Percentiles rank a stretch among this genome's conserved stretches.
phyloP scores from a whole-genome alignment of 2,888 invertebrate species.

The Celastrina argiolus region DNA sequence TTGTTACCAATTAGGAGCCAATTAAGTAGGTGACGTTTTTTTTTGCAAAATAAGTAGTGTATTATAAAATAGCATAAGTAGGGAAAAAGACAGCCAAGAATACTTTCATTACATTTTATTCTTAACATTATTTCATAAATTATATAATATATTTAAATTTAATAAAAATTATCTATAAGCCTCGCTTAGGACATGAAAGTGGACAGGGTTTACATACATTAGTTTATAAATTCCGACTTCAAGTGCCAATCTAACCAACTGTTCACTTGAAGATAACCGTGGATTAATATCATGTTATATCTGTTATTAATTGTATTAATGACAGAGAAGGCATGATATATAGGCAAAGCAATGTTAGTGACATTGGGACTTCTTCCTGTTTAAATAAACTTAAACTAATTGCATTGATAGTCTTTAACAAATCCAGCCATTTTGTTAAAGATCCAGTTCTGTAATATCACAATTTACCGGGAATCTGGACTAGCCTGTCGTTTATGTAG shows the following conservation, averaged over 20 bases:
- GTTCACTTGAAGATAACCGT: too few species aligned
- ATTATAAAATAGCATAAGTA: neutral
- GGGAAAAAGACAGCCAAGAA: neutral
- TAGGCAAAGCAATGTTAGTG: too few species aligned
- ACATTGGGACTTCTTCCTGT: too few species aligned
- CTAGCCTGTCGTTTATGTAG: slow-evolving; percentile 16
- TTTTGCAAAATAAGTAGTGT: too few species aligned
- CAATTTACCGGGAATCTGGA: slow-evolving; percentile 22
- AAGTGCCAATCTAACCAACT: too few species aligned
- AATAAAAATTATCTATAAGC: neutral
- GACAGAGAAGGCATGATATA: too few species aligned
- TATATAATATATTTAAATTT: neutral
- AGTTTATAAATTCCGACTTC: too few species aligned
- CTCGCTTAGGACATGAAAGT: neutral
- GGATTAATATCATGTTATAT: too few species aligned
- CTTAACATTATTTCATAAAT: slow-evolving; percentile 7
- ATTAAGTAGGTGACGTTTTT: too few species aligned
- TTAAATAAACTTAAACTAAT: slow-evolving; percentile 28
- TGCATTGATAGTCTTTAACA: slow-evolving; percentile 41
- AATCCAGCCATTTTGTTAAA: slow-evolving; percentile 55
- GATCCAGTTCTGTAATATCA: slow-evolving; percentile 33
- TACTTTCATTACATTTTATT: neutral
- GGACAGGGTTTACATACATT: neutral
- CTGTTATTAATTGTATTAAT: too few species aligned
- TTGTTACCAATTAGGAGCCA: too few species aligned